Base-by-base conservation (phyloP, 2,888 invertebrate genomes). In the Philonicus albiceps region DNA sequence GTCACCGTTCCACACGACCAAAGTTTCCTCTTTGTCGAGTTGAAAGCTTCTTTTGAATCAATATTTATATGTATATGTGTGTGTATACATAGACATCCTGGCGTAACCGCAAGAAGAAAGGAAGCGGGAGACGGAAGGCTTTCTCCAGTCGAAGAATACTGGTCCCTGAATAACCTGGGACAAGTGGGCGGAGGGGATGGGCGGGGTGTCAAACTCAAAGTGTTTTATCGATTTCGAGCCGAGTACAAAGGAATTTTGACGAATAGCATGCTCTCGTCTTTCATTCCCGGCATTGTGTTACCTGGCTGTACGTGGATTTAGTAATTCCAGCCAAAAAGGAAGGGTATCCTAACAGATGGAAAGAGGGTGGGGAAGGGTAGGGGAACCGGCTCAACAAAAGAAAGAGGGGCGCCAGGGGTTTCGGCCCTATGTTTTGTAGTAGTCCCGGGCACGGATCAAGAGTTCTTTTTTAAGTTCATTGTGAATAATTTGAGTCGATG, bases 181-280 rank as follows among this genome's bases (percentile, higher is more conserved):
- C 37, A 31, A 34, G 31, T 31, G 31, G 27, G 22, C n/a, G 80
- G 76, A n/a, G 8, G 2, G 43, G 13, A 30, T 22, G 34, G 13
- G n/a, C n/a, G 31, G 49, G 49, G 80, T 80, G 53, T 31, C 49
- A 80, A 53, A 53, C 80, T 75, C 86, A 74, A 74, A 86, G 86
- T 75, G 75, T 74, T 86, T 86, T 86, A 86, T 86, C 86, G 86
- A 86, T 86, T 76, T 86, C 13, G 49, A 40, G 31, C 76, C 34
- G 75, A 64, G 74, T 76, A 86, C 86, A 86, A 86, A 86, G 86
- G 86, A 86, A 86, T 86, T 86, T 86, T 86, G 86, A 86, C 86
- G 86, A 86, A 86, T 76, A 86, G 76, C 75, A 34, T 86, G 76
- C 86, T 86, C 75, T 55, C 74, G 86, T 53, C 86, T 86, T 86